A percentile compares a stretch with the other conserved stretches of the same genome.
phyloP scores from a whole-genome alignment of 2,888 invertebrate genomes.

The Emmelina monodactyla region DNA sequence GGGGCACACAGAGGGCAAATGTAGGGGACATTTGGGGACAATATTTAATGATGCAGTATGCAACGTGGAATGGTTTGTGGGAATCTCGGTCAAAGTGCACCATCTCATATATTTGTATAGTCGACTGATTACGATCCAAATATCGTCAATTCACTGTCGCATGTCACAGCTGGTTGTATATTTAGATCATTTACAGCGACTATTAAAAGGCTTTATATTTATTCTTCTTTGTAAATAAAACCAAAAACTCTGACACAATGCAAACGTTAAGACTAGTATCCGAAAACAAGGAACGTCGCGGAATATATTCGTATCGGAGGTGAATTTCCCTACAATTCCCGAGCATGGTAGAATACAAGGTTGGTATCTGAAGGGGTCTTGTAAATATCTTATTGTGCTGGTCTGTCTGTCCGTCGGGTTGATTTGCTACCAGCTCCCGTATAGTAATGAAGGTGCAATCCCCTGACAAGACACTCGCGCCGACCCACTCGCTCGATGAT shows the following conservation, averaged over 20 bases:
- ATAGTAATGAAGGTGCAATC: constrained; percentile 50
- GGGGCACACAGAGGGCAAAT: constrained; percentile 8
- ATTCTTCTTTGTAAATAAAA: too few species aligned
- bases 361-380: constrained; percentile 20
- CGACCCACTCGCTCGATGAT: constrained; percentile 31
- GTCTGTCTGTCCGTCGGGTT: constrained; percentile 41
- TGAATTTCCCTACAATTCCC: constrained; percentile 19
- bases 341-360: constrained; percentile 24
- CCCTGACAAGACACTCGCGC: constrained; percentile 34
- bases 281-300: not conserved
- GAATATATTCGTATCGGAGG: constrained; percentile 7
- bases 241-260: too few species aligned
- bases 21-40: constrained; percentile 20
- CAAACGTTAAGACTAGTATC: too few species aligned
- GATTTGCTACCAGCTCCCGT: constrained; percentile 49
- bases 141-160: too few species aligned
- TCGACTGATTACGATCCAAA: too few species aligned
- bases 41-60: constrained; percentile 17
- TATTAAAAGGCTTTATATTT: too few species aligned
- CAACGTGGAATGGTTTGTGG: constrained; percentile 12
- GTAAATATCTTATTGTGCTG: constrained; percentile 52
- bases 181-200: too few species aligned
- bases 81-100: constrained; percentile 7
- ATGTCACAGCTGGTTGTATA: too few species aligned
- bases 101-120: not conserved